phyloP scores from a whole-genome alignment of 1,140 invertebrate species.

The Olivierus martensii region DNA sequence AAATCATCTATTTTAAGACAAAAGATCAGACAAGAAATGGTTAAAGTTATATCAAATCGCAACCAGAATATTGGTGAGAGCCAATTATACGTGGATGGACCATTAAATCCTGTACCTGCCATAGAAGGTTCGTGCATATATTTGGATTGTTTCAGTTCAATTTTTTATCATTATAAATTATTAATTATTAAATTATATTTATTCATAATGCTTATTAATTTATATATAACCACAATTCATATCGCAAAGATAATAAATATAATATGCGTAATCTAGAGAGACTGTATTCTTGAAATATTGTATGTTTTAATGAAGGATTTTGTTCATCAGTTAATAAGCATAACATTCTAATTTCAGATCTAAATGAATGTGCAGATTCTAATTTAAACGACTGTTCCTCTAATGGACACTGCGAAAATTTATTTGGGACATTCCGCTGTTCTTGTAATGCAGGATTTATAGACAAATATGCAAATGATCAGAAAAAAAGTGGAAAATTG shows the following conservation, averaged over 20 bases:
- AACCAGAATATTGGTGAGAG: constrained; percentile 77
- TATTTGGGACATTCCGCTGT: constrained; percentile 78
- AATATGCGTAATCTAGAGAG: too few species aligned
- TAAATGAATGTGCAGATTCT: constrained; percentile 72
- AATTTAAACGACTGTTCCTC: constrained; percentile 85
- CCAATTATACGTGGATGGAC: constrained; percentile 62
- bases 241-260: too few species aligned
- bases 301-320: too few species aligned
- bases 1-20: constrained; percentile 37
- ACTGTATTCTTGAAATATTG: too few species aligned
- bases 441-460: constrained; percentile 59
- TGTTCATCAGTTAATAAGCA: too few species aligned
- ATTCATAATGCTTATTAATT: too few species aligned
- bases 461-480: constrained; percentile 33
- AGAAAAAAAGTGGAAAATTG: constrained; percentile 30
- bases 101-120: constrained; percentile 53
- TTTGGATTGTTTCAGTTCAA: too few species aligned
- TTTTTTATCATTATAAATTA: too few species aligned
- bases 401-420: constrained; percentile 68
- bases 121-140: constrained; percentile 31
- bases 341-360: too few species aligned
- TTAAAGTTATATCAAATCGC: constrained; percentile 62
- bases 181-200: too few species aligned
- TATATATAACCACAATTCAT: too few species aligned
- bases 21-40: constrained; percentile 63